A percentile compares a stretch with the other conserved stretches of the same genome.
phyloP scores from a whole-genome alignment of 2,113 vertebrate species.

The Python bivittatus region DNA sequence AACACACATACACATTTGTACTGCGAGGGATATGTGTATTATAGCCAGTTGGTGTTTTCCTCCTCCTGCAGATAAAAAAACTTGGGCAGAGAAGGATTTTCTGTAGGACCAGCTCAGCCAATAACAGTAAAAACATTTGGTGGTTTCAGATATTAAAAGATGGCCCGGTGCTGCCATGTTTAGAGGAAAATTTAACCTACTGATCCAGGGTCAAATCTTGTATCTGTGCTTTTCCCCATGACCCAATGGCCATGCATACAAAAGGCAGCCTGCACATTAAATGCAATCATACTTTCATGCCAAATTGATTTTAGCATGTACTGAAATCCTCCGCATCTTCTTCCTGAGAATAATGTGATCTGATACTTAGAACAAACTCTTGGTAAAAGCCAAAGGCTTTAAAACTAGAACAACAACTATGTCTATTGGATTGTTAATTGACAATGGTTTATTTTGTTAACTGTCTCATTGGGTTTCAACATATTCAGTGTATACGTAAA shows the following conservation, averaged over 20 bases:
- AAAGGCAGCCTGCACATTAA: background rate
- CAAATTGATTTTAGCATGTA: background rate
- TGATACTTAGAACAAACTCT: background rate
- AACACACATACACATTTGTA: background rate
- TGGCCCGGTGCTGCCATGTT: background rate
- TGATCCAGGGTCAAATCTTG: background rate
- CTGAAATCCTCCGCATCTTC: background rate
- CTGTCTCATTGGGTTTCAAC: background rate
- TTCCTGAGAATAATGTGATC: background rate
- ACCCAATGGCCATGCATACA: background rate
- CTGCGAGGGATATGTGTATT: background rate
- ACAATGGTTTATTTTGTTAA: slow-evolving; percentile 40
- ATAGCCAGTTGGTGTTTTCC: background rate
- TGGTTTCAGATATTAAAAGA: background rate
- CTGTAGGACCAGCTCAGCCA: background rate
- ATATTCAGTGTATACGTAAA: background rate
- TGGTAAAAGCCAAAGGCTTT: slow-evolving; percentile 18
- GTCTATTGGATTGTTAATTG: slow-evolving; percentile 26
- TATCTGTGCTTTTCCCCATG: background rate
- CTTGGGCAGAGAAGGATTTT: background rate
- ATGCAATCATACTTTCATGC: background rate
- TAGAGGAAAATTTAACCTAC: background rate
- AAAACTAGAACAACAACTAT: slow-evolving; percentile 21
- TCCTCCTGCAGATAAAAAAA: background rate
- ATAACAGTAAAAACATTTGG: background rate